Conservation (phyloP, 2,888 invertebrate genomes). For the Thymelicus sylvestris region DNA sequence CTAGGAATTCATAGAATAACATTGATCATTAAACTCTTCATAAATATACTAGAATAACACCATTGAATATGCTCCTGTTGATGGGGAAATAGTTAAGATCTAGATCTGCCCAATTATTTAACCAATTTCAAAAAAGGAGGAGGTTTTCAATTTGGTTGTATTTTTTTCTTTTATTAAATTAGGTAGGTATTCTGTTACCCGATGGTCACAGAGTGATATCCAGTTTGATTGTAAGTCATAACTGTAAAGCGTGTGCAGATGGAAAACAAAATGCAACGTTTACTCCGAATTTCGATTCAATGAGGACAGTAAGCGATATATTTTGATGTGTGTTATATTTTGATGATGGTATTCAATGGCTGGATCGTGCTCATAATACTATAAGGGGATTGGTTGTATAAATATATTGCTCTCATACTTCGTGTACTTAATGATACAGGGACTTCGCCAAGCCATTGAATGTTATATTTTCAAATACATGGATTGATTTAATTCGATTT, state of each 20-base stretch:
- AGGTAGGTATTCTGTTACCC: too few relatives aligned
- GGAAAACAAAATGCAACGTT: constrained; percentile 64
- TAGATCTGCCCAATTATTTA: too few relatives aligned
- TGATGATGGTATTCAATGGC: constrained; percentile 39
- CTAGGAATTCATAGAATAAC: too few relatives aligned
- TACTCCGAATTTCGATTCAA: constrained; percentile 44
- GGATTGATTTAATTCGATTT: too few relatives aligned
- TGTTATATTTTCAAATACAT: too few relatives aligned
- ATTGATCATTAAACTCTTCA: too few relatives aligned
- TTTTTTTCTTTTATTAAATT: too few relatives aligned
- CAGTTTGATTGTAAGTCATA: constrained; percentile 49
- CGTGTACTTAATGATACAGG: constrained; percentile 15
- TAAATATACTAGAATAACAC: too few relatives aligned
- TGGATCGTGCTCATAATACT: constrained; percentile 30
- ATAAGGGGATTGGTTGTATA: constrained; percentile 38
- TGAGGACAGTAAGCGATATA: constrained; percentile 50
- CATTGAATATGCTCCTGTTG: too few relatives aligned
- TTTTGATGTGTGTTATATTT: constrained; percentile 44
- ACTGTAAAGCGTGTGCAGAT: constrained; percentile 59
- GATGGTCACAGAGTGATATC: constrained; percentile 46
- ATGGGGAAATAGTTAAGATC: too few relatives aligned
- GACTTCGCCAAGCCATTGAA: background rate
- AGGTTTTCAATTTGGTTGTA: too few relatives aligned
- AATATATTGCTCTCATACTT: constrained; percentile 26
- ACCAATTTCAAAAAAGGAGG: too few relatives aligned